Percentiles rank a stretch among this genome's conserved stretches.
phyloP scores from a whole-genome alignment of 2,888 invertebrate species.

The Diplolepis rosae region DNA sequence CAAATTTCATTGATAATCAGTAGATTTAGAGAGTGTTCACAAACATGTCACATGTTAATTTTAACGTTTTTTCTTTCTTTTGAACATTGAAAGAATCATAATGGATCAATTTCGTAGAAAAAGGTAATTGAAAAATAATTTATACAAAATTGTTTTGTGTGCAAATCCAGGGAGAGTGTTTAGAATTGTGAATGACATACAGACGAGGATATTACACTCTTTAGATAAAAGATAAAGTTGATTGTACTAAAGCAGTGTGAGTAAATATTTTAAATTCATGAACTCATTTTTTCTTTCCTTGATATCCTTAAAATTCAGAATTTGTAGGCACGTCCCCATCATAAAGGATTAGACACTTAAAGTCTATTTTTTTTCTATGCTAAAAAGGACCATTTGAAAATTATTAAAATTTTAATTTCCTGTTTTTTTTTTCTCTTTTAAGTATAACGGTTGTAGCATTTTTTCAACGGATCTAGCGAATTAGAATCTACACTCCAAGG shows the following conservation, averaged over 20 bases:
- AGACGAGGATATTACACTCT: constrained; percentile 2
- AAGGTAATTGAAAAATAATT: background rate
- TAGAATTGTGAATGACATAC: constrained; percentile 7
- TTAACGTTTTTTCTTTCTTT: background rate
- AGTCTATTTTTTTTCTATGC: background rate
- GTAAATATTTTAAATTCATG: constrained; percentile 17
- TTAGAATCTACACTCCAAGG: constrained; percentile 19
- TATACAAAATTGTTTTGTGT: background rate
- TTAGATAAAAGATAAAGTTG: constrained; percentile 5
- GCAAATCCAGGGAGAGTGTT: background rate
- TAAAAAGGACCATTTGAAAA: background rate
- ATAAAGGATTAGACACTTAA: background rate
- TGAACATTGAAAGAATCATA: background rate
- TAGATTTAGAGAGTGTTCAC: too few relatives aligned
- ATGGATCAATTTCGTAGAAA: background rate
- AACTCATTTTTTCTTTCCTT: background rate
- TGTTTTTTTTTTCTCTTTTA: background rate
- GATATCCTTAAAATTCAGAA: background rate
- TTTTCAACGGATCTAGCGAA: constrained; percentile 3
- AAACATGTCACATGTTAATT: too few relatives aligned
- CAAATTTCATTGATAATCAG: too few relatives aligned
- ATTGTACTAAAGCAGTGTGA: background rate
- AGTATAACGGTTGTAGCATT: background rate
- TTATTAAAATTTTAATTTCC: background rate
- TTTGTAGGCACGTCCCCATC: background rate